Percentiles rank a stretch among this genome's conserved stretches.
phyloP scores from a whole-genome alignment of 2,888 invertebrate genomes.

The Drosophila tanythrix region DNA sequence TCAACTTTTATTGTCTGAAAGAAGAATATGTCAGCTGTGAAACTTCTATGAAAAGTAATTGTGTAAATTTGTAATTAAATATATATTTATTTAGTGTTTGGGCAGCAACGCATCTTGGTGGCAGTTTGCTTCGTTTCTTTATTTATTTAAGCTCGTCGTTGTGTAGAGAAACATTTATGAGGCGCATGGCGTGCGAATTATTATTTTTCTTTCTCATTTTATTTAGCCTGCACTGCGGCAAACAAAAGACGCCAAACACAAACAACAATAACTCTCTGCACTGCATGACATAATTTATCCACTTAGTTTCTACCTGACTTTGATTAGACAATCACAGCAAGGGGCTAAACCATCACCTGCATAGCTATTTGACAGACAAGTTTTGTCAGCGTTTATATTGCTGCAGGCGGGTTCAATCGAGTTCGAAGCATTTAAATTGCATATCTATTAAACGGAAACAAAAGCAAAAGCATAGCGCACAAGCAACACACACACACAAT shows the following conservation, averaged over 20 bases:
- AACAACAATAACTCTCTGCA: constrained; percentile 21
- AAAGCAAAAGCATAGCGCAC: constrained; percentile 29
- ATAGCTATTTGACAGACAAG: constrained; percentile 27
- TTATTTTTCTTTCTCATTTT: constrained; percentile 34
- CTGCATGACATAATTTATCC: constrained; percentile 72
- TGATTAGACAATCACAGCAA: constrained; percentile 66
- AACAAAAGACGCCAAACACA: constrained; percentile 51
- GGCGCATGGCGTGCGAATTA: constrained; percentile 47
- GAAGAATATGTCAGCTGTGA: neutral
- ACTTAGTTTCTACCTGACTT: constrained; percentile 58
- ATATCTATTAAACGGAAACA: constrained; percentile 40
- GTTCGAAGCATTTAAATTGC: constrained; percentile 66
- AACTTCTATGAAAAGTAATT: neutral
- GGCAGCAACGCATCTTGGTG: constrained; percentile 1
- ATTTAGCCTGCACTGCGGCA: constrained; percentile 58
- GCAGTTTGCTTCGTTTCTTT: constrained; percentile 3
- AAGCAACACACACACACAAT: constrained; percentile 11
- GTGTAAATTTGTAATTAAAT: neutral
- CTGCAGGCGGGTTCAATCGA: constrained; percentile 61
- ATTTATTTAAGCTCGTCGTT: constrained; percentile 31
- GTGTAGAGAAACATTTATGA: constrained; percentile 51
- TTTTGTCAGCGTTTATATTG: constrained; percentile 38
- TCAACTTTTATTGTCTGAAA: neutral
- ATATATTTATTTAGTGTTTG: neutral
- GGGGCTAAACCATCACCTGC: constrained; percentile 33